A percentile compares a stretch with the other conserved stretches of the same genome.
These are phyloP conservation scores for Helicoverpa armigera DNA, from an alignment of 1,140 invertebrate species.

Conservation along the genomic window DNA sequence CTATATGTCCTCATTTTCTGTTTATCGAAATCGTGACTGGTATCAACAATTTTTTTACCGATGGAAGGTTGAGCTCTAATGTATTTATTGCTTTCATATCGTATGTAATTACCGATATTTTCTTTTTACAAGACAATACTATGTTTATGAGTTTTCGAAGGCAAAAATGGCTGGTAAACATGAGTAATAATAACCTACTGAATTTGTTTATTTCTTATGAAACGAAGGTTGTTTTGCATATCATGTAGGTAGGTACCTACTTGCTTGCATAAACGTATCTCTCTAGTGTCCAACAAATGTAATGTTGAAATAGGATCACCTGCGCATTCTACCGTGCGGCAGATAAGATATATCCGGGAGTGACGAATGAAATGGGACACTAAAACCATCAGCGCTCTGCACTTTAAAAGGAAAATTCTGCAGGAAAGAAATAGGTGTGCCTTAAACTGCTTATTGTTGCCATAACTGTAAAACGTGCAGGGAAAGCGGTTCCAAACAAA, in stretches of 20 bases:
- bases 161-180: not conserved
- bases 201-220: not conserved
- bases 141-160: not conserved
- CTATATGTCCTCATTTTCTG: slow-evolving; percentile 64
- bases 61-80: slow-evolving; percentile 29
- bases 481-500: not conserved
- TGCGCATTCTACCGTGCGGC: not conserved
- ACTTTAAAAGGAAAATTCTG: not conserved
- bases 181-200: not conserved
- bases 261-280: not conserved
- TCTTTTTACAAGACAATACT: slow-evolving; percentile 16
- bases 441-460: not conserved
- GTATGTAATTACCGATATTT: slow-evolving; percentile 27
- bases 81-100: slow-evolving; percentile 44
- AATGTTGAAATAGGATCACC: too few species aligned
- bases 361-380: slow-evolving; percentile 2
- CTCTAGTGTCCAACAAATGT: too few species aligned
- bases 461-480: not conserved
- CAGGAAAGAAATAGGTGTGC: slow-evolving; percentile 1
- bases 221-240: not conserved
- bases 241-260: too few species aligned
- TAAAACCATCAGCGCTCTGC: slow-evolving; percentile 15
- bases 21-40: slow-evolving; percentile 74
- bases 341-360: not conserved
- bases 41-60: slow-evolving; percentile 55